Evolutionary conservation across 2,888 invertebrate species (phyloP), one percentile per base, ranked within the genome.

Genomic region (Nemapogon koenigi): DNA sequence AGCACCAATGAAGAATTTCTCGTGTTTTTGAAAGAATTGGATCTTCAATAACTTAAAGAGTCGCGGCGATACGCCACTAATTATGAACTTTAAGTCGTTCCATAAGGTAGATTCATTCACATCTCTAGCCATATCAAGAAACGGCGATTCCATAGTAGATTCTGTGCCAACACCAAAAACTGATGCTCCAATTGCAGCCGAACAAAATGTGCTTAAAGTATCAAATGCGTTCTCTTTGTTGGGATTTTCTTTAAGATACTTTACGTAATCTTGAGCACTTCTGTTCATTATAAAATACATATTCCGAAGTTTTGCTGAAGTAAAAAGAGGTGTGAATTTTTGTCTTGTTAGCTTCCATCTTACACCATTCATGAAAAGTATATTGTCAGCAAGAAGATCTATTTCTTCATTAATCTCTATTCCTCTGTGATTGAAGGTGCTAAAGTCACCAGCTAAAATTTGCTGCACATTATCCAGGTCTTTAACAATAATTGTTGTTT

Each of bases 231-330:
- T 46, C 3, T 44, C 47, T 3, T 51, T 51, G 10, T 35, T 19
- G 41, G 43, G 8, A 36, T 59, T 56, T 0, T 46, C 41, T 3
- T 54, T 57, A 4, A 67, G 42, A 32, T 45, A 55, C 2, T 57
- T 47, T 1, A 63, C 51, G 25, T 66, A 68, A 41, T 68, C 64
- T 38, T 52, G 49, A 0, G 62, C 62, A 30, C 62, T 58, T 36
- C 57, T 62, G n/a, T 62, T 61, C 18, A 69, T 58, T 2, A 67
- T 60, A 35, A 58, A 59, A 41, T 59, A 70, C 65, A 75, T 65
- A 19, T 62, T 68, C 37, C 56, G 66, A 11, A 73, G 48, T 44
- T 72, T 73, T 0, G 52, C 47, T 0, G 56, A 49, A 0, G 69
- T 68, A 41, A 75, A 73, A 0, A 65, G 48, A 0, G 72, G 66